Base-by-base conservation (phyloP, 2,888 invertebrate genomes). In the Chrysopilus asiliformis region DNA sequence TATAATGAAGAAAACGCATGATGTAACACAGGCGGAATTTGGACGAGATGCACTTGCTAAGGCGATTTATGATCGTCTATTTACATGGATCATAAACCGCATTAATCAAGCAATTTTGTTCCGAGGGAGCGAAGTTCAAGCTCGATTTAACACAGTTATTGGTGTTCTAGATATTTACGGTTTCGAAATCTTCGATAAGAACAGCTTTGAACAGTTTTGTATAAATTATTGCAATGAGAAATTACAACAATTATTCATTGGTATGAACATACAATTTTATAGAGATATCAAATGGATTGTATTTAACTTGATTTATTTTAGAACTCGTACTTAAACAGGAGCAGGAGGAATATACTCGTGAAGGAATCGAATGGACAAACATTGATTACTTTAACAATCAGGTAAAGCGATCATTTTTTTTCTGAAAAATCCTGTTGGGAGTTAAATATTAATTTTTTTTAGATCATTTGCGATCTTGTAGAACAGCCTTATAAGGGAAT, bases 141-240 rank as follows among this genome's bases (percentile, higher is more conserved):
- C 55, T 37, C 65, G 65, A 46, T 47, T 39, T 18, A 45, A 49
- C 29, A 54, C 58, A 0, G 64, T 64, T 2, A 64, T 64, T 39
- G 95, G 95, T 8, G 95, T 97, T 4, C 68, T 98, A 33, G 97
- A 98, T 57, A 98, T 98, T 55, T 98, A 97, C 60, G 97, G 97
- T 14, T 98, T 97, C 64, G 97, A 98, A 68, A 93, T 97, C 47
- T 94, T 98, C 62, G 93, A 94, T 49, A 75, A 75, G 18, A 97
- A 97, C 65, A 91, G 90, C 66, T 94, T 97, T 65, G 97, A 97
- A 62, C 97, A 97, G 67, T 91, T 97, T 65, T 97, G 95, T 64
- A 97, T 97, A 12, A 97, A 97, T 66, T 97, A 95, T 65, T 97
- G 95, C 58, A 97, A 97, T 59, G 97, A 97, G 67, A 97, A 97